Evolutionary conservation across 2,888 invertebrate species (phyloP), one percentile per base, ranked within the genome.

Genomic region (Catocala nupta): DNA sequence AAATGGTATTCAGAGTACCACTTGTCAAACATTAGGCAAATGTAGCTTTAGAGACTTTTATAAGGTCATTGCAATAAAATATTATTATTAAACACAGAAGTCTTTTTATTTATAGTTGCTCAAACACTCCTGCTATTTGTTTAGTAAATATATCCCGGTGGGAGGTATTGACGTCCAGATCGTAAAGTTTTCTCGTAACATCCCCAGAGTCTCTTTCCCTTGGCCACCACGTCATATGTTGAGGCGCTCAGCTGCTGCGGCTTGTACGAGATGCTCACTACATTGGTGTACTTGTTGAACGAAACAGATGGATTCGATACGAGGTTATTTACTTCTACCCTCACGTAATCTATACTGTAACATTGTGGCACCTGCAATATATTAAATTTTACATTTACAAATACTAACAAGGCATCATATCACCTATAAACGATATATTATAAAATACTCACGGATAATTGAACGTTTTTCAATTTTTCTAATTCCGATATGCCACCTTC

Each of bases 211-310:
- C 4, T 25, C 25, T 25, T 25, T 7, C 65, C 75, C 56, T 72
- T 77, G 0, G 63, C 74, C 5, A 69, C 12, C 5, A 81, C 39
- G 1, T 71, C 54, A 52, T 73, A 82, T 0, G 62, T 53, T 0
- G 77, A 79, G 1, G 54, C n/a, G 59, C 76, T 76, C 49, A 52
- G 16, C 45, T 78, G 77, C 7, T 63, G 44, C 5, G 52, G 58
- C 13, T 62, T 50, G 61, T 81, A 82, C 5, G 61, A 33, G n/a
- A 81, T 75, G 10, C 59, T 61, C 11, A 81, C 70, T 5, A 44
- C 52, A 11, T 62, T 56, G 0, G 58, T 54, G 34, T 64, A 34
- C 25, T 56, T 59, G 33, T 75, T 59, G 59, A 59, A 81, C 5
- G 44, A 47, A 9, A 82, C 77, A 0, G 51, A 43, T 0, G 82